A percentile compares a stretch with the other conserved stretches of the same genome.
phyloP scores from a whole-genome alignment of 1,140 invertebrate genomes.

The Brachionus rotundiformis region DNA sequence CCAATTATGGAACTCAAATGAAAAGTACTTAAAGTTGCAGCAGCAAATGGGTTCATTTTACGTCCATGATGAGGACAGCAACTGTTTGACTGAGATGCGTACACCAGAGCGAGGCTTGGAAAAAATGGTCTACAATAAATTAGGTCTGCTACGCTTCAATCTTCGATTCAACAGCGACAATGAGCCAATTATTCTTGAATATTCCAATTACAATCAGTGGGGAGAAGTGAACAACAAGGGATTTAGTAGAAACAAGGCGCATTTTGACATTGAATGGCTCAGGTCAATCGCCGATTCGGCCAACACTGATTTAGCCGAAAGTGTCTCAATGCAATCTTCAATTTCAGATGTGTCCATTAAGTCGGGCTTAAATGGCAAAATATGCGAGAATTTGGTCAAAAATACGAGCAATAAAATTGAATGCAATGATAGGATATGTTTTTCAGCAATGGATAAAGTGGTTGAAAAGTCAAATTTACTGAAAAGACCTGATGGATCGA shows the following conservation, averaged over 20 bases:
- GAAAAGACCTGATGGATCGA: not conserved
- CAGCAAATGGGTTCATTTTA: not conserved
- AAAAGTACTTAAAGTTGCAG: constrained; percentile 5
- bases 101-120: not conserved
- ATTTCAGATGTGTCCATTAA: not conserved
- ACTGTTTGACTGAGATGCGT: not conserved
- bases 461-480: not conserved
- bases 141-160: not conserved
- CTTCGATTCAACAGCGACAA: not conserved
- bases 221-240: not conserved
- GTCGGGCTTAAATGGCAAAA: not conserved
- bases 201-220: constrained; percentile 12
- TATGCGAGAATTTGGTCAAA: not conserved
- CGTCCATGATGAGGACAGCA: not conserved
- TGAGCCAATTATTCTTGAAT: not conserved
- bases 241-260: not conserved
- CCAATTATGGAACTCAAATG: constrained; percentile 1
- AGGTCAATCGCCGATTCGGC: not conserved
- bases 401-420: not conserved
- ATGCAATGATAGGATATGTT: not conserved
- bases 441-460: not conserved
- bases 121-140: constrained; percentile 17
- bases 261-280: constrained; percentile 13
- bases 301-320: not conserved
- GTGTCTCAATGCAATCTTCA: not conserved